Base-by-base conservation (phyloP, 2,888 invertebrate species). In the Tinea pellionella region DNA sequence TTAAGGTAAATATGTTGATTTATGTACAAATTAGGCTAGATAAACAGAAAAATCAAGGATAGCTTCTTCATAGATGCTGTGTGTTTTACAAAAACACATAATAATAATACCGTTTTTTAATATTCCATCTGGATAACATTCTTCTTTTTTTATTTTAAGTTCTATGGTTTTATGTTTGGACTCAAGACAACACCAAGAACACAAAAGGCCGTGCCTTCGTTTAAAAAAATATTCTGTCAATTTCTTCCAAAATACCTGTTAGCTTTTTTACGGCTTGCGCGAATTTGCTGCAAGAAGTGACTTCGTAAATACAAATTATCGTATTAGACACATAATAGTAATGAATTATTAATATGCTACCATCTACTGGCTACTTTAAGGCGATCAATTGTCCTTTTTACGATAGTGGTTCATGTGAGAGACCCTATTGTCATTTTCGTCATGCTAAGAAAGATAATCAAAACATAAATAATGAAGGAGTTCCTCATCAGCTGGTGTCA, bases 381-480 rank as follows among this genome's bases (percentile, higher is more conserved):
- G 91, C 92, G 69, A 91, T 96, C 64, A 90, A 90, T 68, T 97
- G 97, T 77, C 96, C 97, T 19, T 96, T 93, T 84, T 95, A 91
- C 76, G 91, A 93, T 70, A 91, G 89, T 73, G 93, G 92, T 63
- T 83, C 90, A 59, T 97, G 97, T 82, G 93, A 93, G 67, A 89
- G 97, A 69, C 96, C 96, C 18, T 96, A 96, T 80, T 97, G 97
- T 84, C 96, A 97, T 84, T 97, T 94, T 79, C 92, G 94, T 72
- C 97, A 97, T 80, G 89, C 91, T 66, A 93, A 91, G 71, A 93
- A 91, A 87, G 94, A 94, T 88, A 69, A 71, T 63, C 77, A 77
- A 63, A 80, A 32, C 65, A 72, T 78, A 61, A 63, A 70, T 62
- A 77, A 77, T 63, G 80, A 84, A 61, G 79, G 86, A 63, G 88